Evolutionary conservation across 2,113 vertebrate genomes (phyloP).

Genomic region (Pelodiscus sinensis): DNA sequence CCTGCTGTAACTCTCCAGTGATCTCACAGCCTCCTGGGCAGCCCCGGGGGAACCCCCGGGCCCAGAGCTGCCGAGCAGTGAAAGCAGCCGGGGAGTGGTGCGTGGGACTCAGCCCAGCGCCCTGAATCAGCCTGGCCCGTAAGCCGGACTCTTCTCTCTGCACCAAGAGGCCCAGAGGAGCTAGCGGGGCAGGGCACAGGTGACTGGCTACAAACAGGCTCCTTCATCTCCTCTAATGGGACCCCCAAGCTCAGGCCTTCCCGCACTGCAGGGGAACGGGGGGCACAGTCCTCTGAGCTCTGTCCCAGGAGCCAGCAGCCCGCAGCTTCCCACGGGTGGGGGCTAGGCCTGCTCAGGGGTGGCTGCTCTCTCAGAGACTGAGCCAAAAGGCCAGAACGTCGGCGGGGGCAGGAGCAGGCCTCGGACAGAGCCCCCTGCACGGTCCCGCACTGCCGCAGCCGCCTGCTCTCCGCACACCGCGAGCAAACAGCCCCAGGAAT

Average conservation of each 20-base stretch:
- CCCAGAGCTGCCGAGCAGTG: not conserved
- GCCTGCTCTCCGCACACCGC: too few relatives aligned
- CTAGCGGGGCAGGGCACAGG: too few relatives aligned
- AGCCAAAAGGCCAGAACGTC: not conserved
- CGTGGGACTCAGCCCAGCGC: not conserved
- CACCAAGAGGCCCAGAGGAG: not conserved
- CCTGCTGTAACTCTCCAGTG: too few relatives aligned
- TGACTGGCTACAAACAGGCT: not conserved
- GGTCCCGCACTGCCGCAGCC: too few relatives aligned
- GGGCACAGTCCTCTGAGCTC: not conserved
- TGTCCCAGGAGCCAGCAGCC: too few relatives aligned
- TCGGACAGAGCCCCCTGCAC: too few relatives aligned
- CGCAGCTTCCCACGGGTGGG: too few relatives aligned
- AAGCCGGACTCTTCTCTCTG: not conserved
- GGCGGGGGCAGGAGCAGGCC: too few relatives aligned
- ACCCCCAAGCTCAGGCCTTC: not conserved
- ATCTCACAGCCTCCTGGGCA: too few relatives aligned
- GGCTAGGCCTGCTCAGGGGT: too few relatives aligned
- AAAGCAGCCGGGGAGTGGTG: too few relatives aligned
- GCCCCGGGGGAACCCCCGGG: too few relatives aligned
- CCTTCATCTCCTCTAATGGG: not conserved
- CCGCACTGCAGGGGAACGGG: not conserved
- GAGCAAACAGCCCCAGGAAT: not conserved
- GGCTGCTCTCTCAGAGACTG: not conserved
- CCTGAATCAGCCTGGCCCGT: not conserved